Conservation (phyloP, 2,888 invertebrate species). For the Eupithecia insigniata region DNA sequence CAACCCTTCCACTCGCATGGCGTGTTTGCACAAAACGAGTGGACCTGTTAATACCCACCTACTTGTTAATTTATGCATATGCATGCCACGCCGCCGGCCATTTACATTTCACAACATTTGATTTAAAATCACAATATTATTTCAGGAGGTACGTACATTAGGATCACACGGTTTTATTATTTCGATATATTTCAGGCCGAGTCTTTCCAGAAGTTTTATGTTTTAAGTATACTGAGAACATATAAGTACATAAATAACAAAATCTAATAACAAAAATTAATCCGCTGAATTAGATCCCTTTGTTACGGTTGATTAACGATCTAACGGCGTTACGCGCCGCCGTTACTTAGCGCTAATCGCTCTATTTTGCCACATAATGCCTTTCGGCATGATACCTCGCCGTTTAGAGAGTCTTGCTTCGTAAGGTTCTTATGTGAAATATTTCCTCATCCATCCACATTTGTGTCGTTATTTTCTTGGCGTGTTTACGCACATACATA, state of each 20-base stretch:
- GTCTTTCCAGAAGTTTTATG: no score
- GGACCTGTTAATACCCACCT: not conserved
- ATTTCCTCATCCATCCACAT: not conserved
- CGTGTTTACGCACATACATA: not conserved
- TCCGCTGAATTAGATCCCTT: not conserved
- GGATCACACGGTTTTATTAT: not conserved
- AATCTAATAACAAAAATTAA: not conserved
- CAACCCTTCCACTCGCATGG: not conserved
- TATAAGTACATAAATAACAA: not conserved
- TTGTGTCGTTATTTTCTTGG: not conserved
- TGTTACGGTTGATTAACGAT: conserved; percentile 22
- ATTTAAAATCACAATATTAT: not conserved
- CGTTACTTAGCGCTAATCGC: conserved; percentile 20
- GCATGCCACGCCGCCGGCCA: not conserved
- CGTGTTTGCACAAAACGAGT: not conserved
- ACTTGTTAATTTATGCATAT: not conserved
- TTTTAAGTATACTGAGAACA: no score
- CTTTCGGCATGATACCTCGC: conserved; percentile 1
- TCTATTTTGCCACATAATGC: conserved; percentile 18
- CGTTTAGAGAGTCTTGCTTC: not conserved
- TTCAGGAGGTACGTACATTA: not conserved
- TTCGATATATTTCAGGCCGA: no score
- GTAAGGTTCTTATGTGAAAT: not conserved
- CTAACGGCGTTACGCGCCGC: conserved; percentile 9
- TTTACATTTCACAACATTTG: not conserved